Conservation (phyloP, 1,140 invertebrate genomes). For the Formica exsecta region DNA sequence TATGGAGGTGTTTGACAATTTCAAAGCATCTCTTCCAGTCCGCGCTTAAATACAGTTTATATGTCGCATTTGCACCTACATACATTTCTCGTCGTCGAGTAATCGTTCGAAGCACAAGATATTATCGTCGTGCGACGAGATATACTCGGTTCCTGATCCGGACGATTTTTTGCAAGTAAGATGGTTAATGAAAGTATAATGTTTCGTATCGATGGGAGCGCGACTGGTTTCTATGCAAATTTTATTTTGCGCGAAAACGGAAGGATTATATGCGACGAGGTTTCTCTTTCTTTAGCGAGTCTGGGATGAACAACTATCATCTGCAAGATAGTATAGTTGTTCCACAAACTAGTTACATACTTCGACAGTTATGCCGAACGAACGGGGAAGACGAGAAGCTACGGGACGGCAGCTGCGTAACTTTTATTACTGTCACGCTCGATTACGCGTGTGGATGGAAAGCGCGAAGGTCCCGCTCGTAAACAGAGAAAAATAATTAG, state of each 20-base stretch:
- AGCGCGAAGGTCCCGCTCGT: conserved; percentile 26
- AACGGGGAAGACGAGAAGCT: conserved; percentile 26
- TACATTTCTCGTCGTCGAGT: not conserved
- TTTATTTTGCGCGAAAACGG: conserved; percentile 37
- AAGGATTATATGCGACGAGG: conserved; percentile 23
- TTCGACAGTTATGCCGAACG: conserved; percentile 13
- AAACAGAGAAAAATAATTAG: conserved; percentile 71
- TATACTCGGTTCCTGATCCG: conserved; percentile 27
- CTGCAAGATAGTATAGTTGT: conserved; percentile 20
- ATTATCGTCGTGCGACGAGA: conserved; percentile 13
- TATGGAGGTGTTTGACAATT: not conserved
- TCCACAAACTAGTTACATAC: conserved; percentile 54
- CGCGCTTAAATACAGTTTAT: conserved; percentile 41
- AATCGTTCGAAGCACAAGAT: not conserved
- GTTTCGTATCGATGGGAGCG: not conserved
- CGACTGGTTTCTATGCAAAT: conserved; percentile 41
- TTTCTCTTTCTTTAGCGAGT: conserved; percentile 13
- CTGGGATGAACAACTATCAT: conserved; percentile 19
- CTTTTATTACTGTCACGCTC: conserved; percentile 57
- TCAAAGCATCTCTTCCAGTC: conserved; percentile 8
- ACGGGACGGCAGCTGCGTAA: conserved; percentile 42
- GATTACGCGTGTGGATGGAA: conserved; percentile 60
- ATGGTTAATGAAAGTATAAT: not conserved
- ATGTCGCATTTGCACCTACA: conserved; percentile 38
- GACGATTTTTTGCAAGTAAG: conserved; percentile 4